Conservation (phyloP, 2,888 invertebrate species). For the Plagodis pulveraria region DNA sequence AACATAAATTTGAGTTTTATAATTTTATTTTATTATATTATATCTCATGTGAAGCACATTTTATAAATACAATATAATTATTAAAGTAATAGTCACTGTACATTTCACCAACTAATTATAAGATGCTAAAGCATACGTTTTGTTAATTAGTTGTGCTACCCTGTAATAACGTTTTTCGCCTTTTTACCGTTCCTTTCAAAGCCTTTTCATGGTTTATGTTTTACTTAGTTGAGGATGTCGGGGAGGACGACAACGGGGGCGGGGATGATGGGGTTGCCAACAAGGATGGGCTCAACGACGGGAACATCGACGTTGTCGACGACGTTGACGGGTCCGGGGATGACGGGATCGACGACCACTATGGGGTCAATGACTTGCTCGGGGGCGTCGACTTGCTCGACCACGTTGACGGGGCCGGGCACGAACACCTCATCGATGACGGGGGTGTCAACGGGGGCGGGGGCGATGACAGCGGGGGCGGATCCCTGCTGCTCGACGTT, state of each 20-base stretch:
- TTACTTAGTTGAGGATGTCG: constrained; percentile 37
- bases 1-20: background rate
- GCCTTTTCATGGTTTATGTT: no score
- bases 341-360: background rate
- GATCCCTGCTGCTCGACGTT: constrained; percentile 40
- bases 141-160: no score
- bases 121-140: no score
- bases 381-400: constrained; percentile 24
- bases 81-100: constrained; percentile 16
- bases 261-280: background rate
- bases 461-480: constrained; percentile 15
- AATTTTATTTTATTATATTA: constrained; percentile 1
- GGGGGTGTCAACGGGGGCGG: constrained; percentile 20
- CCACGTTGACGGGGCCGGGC: constrained; percentile 32
- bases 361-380: constrained; percentile 17
- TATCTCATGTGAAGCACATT: background rate
- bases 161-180: no score
- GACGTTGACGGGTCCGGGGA: background rate
- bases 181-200: no score
- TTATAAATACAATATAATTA: background rate
- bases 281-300: no score
- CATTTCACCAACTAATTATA: background rate
- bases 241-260: background rate
- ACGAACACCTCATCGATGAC: constrained; percentile 26
- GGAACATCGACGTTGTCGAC: no score